These are phyloP conservation scores for Chinchilla lanigera DNA, from an alignment of 2,113 vertebrate genomes.

Conservation along the genomic window DNA sequence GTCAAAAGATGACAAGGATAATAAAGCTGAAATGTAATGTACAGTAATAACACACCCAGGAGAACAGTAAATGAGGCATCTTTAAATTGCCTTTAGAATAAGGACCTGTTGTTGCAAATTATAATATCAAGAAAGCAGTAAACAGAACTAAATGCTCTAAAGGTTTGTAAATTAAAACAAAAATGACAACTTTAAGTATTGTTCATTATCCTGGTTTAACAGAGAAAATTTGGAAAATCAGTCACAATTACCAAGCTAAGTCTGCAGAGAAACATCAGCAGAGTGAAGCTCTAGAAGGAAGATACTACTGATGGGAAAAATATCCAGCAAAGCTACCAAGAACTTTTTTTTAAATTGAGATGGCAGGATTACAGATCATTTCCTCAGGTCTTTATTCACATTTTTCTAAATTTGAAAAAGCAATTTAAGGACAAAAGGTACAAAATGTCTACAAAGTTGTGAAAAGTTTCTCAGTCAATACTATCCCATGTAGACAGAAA, in stretches of 20 bases:
- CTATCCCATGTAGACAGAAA: background rate
- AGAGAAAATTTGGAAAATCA: slow-evolving; percentile 29
- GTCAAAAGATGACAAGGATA: slow-evolving; percentile 64
- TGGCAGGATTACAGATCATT: slow-evolving; percentile 25
- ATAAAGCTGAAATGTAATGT: slow-evolving; percentile 31
- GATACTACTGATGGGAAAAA: background rate
- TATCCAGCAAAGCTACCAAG: background rate
- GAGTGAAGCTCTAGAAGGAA: background rate
- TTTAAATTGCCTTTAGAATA: slow-evolving; percentile 53
- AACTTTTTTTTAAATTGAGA: background rate
- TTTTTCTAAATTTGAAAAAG: slow-evolving; percentile 23
- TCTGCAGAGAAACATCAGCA: background rate
- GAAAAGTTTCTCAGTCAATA: background rate
- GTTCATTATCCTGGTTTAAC: slow-evolving; percentile 53
- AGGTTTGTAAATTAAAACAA: slow-evolving; percentile 69
- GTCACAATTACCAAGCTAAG: slow-evolving; percentile 50
- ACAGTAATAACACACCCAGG: slow-evolving; percentile 28
- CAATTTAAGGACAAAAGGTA: background rate
- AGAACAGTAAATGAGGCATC: slow-evolving; percentile 46
- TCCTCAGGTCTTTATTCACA: slow-evolving; percentile 20
- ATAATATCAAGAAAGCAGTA: slow-evolving; percentile 42
- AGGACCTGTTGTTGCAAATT: slow-evolving; percentile 56
- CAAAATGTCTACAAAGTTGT: background rate
- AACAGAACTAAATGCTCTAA: slow-evolving; percentile 52
- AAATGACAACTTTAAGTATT: slow-evolving; percentile 51